Percentiles rank a stretch among this genome's conserved stretches.
phyloP scores from a whole-genome alignment of 2,888 invertebrate species.

The Sussaba pulchella region DNA sequence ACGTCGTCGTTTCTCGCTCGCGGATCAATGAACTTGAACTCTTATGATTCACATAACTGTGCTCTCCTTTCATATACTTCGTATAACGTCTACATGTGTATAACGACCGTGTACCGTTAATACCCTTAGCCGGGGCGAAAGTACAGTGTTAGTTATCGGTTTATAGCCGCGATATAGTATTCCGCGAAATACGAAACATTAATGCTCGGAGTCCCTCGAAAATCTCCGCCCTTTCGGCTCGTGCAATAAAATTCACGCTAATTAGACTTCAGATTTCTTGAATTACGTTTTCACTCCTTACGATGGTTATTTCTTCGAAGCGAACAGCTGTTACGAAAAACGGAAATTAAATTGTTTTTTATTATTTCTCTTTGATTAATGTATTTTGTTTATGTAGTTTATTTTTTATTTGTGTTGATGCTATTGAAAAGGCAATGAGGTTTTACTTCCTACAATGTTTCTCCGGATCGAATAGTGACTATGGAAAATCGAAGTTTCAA shows the following conservation, averaged over 20 bases:
- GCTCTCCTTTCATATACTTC: conserved; percentile 38
- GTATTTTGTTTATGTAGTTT: too few relatives aligned
- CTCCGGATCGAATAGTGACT: too few relatives aligned
- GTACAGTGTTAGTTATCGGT: conserved; percentile 10
- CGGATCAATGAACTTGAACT: conserved; percentile 71
- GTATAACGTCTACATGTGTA: neutral
- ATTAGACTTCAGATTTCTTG: conserved; percentile 51
- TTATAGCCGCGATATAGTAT: conserved; percentile 45
- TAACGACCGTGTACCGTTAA: neutral
- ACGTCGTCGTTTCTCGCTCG: conserved; percentile 28
- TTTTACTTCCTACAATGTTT: too few relatives aligned
- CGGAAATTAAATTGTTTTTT: too few relatives aligned
- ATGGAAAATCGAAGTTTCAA: too few relatives aligned
- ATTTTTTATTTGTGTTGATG: too few relatives aligned
- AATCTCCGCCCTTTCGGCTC: neutral
- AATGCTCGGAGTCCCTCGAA: conserved; percentile 1
- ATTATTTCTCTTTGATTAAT: too few relatives aligned
- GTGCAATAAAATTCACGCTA: conserved; percentile 27
- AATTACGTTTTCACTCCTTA: conserved; percentile 22
- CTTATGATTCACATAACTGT: conserved; percentile 61
- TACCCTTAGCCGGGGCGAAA: conserved; percentile 24
- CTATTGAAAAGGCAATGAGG: too few relatives aligned
- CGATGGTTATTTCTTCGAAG: conserved; percentile 27
- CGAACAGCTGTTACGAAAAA: conserved; percentile 17
- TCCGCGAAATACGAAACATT: conserved; percentile 61